A percentile compares a stretch with the other conserved stretches of the same genome.
Evolutionary conservation across 1,140 invertebrate species (phyloP).

Genomic region (Trypoxylus dichotomus): DNA sequence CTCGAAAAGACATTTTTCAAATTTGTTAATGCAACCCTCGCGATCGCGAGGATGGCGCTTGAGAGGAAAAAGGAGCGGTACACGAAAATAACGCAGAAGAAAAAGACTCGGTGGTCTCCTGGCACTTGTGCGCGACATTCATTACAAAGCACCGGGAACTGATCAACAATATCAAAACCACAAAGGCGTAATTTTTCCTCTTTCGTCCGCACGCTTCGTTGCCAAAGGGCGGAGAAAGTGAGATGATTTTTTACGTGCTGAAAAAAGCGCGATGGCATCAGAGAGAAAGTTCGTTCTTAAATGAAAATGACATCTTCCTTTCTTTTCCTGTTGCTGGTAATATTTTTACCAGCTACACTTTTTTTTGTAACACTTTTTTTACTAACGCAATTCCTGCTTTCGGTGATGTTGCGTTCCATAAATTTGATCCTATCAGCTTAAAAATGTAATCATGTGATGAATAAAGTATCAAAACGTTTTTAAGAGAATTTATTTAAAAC

Average conservation of each 20-base stretch:
- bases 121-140: slow-evolving; percentile 22
- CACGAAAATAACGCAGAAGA: not conserved
- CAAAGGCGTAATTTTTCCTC: slow-evolving; percentile 21
- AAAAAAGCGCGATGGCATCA: slow-evolving; percentile 5
- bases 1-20: slow-evolving; percentile 18
- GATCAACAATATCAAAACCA: slow-evolving; percentile 25
- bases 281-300: slow-evolving; percentile 18
- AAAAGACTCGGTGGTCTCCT: not conserved
- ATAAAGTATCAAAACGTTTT: too few relatives aligned
- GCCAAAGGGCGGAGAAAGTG: not conserved
- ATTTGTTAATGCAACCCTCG: slow-evolving; percentile 19
- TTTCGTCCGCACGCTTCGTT: not conserved
- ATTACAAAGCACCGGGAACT: slow-evolving; percentile 18
- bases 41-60: not conserved
- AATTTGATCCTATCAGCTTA: too few relatives aligned
- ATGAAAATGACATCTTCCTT: slow-evolving; percentile 8
- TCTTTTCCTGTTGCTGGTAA: not conserved
- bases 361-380: too few relatives aligned
- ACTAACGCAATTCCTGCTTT: too few relatives aligned
- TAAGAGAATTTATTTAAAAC: too few relatives aligned
- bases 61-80: not conserved
- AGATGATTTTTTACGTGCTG: slow-evolving; percentile 24
- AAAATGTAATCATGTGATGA: too few relatives aligned
- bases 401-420: too few relatives aligned
- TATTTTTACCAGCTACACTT: too few relatives aligned